A percentile compares a stretch with the other conserved stretches of the same genome.
Evolutionary conservation across 2,113 vertebrate genomes (phyloP).

Genomic region (Spizaetus ornatus): DNA sequence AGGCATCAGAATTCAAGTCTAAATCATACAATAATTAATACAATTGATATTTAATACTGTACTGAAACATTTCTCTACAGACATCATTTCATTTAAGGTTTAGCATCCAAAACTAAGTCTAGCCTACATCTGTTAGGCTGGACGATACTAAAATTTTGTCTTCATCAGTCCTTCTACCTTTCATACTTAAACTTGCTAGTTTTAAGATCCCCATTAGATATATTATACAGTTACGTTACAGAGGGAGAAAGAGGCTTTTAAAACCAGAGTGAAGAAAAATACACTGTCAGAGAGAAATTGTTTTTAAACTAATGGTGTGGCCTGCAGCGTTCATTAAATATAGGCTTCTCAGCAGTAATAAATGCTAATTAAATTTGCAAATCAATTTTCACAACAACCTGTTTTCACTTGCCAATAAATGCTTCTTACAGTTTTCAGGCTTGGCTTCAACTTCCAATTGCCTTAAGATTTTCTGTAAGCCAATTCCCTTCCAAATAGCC

Average conservation of each 20-base stretch:
- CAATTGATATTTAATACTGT: not conserved
- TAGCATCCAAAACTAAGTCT: not conserved
- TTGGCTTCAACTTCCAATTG: not conserved
- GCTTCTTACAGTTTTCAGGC: not conserved
- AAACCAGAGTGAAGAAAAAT: not conserved
- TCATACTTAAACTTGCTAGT: not conserved
- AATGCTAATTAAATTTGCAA: not conserved
- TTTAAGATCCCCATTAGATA: not conserved
- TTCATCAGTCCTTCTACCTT: not conserved
- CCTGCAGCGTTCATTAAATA: not conserved
- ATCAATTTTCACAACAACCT: not conserved
- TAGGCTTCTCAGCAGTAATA: not conserved
- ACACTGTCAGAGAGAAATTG: not conserved
- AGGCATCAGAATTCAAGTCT: not conserved
- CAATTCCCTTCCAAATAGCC: not conserved
- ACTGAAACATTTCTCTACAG: not conserved
- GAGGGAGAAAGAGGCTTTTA: not conserved
- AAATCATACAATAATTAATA: not conserved
- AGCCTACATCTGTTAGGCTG: not conserved
- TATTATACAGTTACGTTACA: not conserved
- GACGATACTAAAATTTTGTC: not conserved
- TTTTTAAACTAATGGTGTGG: not conserved
- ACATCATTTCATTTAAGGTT: not conserved
- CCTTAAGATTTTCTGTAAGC: not conserved
- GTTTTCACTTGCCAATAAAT: not conserved